Conservation (phyloP, 2,888 invertebrate genomes). For the Standfussiana lucernea region DNA sequence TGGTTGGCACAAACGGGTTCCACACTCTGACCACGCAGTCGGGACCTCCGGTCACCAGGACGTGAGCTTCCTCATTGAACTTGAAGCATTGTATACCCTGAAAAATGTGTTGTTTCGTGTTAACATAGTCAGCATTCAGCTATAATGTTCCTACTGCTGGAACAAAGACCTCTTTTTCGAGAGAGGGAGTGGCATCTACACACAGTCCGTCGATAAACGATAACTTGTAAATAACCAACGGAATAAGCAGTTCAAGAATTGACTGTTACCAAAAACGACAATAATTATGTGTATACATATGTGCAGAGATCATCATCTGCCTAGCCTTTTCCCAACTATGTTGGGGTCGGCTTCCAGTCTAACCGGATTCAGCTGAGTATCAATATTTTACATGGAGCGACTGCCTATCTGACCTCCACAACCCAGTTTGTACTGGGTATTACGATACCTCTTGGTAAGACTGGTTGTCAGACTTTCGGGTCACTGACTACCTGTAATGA, state of each 20-base stretch:
- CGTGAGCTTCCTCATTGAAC: constrained; percentile 90
- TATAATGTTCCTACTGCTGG: background rate
- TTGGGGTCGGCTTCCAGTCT: too few relatives aligned
- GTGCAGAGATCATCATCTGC: too few relatives aligned
- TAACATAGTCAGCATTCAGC: background rate
- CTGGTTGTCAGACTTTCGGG: too few relatives aligned
- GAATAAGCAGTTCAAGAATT: background rate
- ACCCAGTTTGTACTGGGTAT: too few relatives aligned
- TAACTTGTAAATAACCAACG: background rate
- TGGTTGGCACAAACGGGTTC: constrained; percentile 94
- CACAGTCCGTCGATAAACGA: background rate
- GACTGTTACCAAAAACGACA: background rate
- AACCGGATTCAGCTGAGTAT: too few relatives aligned
- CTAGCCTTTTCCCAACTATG: too few relatives aligned
- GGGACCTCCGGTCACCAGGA: constrained; percentile 93
- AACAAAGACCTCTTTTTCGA: background rate
- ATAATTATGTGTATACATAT: too few relatives aligned
- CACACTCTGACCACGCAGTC: constrained; percentile 94
- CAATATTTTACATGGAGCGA: too few relatives aligned
- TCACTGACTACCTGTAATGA: too few relatives aligned
- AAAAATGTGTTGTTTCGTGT: background rate
- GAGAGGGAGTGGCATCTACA: background rate
- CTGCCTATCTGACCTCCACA: too few relatives aligned
- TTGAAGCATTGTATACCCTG: constrained; percentile 92
- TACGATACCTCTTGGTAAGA: too few relatives aligned